Evolutionary conservation across 1,140 invertebrate genomes (phyloP).

Genomic region (Aphelinus atriplicis): DNA sequence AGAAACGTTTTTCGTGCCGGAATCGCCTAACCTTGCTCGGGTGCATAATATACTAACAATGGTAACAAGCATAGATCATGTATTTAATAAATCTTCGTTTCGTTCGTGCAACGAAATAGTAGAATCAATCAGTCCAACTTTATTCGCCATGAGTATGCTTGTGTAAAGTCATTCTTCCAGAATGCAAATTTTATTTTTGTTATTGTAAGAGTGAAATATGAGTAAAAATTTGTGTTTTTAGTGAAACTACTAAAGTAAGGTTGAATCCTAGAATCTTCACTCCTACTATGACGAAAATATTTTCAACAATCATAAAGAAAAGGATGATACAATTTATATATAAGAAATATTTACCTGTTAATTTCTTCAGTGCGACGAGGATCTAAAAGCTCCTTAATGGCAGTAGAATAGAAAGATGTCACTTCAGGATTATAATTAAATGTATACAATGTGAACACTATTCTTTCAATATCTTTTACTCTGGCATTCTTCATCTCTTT

Average conservation of each 20-base stretch:
- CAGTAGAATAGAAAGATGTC: slow-evolving; percentile 59
- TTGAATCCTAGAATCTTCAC: no score
- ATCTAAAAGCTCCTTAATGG: slow-evolving; percentile 64
- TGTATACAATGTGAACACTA: slow-evolving; percentile 64
- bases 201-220: background rate
- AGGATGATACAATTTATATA: background rate
- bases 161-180: no score
- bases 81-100: no score
- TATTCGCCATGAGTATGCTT: no score
- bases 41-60: no score
- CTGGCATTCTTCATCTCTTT: slow-evolving; percentile 55
- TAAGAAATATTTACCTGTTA: slow-evolving; percentile 42
- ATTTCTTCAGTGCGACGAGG: slow-evolving; percentile 64
- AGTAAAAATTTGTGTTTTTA: background rate
- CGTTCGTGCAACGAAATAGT: no score
- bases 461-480: slow-evolving; percentile 73
- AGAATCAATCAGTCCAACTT: no score
- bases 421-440: slow-evolving; percentile 63
- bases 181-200: background rate
- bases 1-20: no score
- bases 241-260: background rate
- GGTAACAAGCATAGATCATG: no score
- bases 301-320: background rate
- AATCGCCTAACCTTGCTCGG: no score
- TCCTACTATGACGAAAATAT: no score